Conservation (phyloP, 64 coral and sea anemone species). For the Hydrozoanthus tunicans region DNA sequence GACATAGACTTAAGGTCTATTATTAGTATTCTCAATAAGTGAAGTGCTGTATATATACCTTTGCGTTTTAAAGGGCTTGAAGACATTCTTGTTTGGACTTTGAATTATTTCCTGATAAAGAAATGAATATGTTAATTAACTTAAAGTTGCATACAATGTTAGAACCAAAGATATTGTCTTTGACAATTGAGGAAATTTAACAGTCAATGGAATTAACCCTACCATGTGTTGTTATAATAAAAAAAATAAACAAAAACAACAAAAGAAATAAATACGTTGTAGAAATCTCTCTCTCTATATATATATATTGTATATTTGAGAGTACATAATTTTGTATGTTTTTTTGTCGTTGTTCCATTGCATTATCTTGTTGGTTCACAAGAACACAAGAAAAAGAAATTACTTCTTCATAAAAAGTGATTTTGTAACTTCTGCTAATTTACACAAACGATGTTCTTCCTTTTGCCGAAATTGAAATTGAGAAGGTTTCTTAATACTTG, state of each 20-base stretch:
- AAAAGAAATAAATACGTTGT: conserved; percentile 1
- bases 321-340: conserved; percentile 7
- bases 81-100: conserved; percentile 38
- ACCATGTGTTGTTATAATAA: conserved; percentile 25
- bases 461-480: conserved; percentile 4
- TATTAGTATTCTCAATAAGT: conserved; percentile 4
- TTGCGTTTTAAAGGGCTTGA: conserved; percentile 38
- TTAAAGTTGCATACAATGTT: conserved; percentile 27
- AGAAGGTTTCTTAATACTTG: too few relatives aligned
- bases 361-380: conserved; percentile 6
- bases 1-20: not conserved
- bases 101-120: conserved; percentile 46
- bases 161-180: conserved; percentile 13
- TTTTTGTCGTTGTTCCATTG: conserved; percentile 11
- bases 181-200: conserved; percentile 32
- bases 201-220: conserved; percentile 22
- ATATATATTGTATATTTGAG: conserved; percentile 6
- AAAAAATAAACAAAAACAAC: conserved; percentile 26
- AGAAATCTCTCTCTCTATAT: not conserved
- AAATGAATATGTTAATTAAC: conserved; percentile 30
- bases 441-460: conserved; percentile 10
- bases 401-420: conserved; percentile 18
- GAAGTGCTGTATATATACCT: conserved; percentile 11
- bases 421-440: conserved; percentile 29
- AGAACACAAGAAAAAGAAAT: conserved; percentile 19